Conservation (phyloP, 2,888 invertebrate genomes). For the Spilosoma lubricipeda region DNA sequence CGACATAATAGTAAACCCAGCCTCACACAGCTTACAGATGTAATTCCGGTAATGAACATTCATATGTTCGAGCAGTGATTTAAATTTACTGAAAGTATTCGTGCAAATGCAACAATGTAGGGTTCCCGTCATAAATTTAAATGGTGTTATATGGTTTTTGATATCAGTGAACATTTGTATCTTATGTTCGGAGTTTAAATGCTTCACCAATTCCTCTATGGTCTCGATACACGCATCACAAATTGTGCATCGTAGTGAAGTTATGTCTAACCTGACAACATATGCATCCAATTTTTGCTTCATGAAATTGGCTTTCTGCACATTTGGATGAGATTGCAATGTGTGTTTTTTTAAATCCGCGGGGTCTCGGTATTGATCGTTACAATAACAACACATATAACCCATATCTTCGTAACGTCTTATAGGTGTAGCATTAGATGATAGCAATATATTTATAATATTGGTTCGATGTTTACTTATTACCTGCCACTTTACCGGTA, state of each 20-base stretch:
- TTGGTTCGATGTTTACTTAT: constrained; percentile 14
- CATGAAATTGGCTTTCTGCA: constrained; percentile 8
- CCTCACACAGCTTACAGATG: constrained; percentile 63
- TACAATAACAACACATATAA: constrained; percentile 70
- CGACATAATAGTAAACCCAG: constrained; percentile 59
- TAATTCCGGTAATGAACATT: constrained; percentile 59
- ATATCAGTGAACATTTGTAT: constrained; percentile 32
- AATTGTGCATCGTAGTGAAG: constrained; percentile 15
- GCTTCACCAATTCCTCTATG: constrained; percentile 25
- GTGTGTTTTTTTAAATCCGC: constrained; percentile 66
- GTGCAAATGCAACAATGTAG: constrained; percentile 38
- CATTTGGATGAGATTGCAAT: constrained; percentile 28
- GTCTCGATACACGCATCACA: constrained; percentile 27
- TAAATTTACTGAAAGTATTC: constrained; percentile 31
- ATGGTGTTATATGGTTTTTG: constrained; percentile 46
- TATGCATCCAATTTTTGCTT: constrained; percentile 4
- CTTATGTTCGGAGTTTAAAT: constrained; percentile 29
- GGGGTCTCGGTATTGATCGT: constrained; percentile 58
- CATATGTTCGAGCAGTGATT: constrained; percentile 35
- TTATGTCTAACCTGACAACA: constrained; percentile 17
- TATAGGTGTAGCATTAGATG: constrained; percentile 73
- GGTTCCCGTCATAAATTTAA: constrained; percentile 34
- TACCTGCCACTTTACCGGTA: neutral
- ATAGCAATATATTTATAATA: constrained; percentile 25
- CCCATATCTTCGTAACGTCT: constrained; percentile 60